Evolutionary conservation across 2,113 vertebrate genomes (phyloP).

Genomic region (Neogale vison): DNA sequence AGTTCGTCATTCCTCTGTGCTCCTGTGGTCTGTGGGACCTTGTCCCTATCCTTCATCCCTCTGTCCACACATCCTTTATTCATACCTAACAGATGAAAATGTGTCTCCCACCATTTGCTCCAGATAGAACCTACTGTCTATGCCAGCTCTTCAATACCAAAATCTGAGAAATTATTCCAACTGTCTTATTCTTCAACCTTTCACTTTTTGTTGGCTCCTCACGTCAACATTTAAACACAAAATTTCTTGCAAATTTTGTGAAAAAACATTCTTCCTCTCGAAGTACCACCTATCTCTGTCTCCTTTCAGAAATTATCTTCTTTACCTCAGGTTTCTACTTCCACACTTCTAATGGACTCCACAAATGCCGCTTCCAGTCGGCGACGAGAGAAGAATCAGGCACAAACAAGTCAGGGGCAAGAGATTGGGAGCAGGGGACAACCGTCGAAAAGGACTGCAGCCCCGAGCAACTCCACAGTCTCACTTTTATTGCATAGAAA

Average conservation of each 20-base stretch:
- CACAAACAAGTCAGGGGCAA: too few species aligned
- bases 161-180: neutral
- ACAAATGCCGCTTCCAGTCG: neutral
- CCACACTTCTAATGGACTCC: neutral
- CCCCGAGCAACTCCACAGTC: too few species aligned
- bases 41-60: neutral
- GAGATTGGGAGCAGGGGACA: too few species aligned
- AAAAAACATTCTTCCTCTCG: neutral
- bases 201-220: neutral
- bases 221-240: neutral
- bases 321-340: neutral
- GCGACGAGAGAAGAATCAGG: too few species aligned
- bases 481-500: too few species aligned
- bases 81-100: neutral
- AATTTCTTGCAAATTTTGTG: neutral
- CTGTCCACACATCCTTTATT: neutral
- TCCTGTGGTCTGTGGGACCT: neutral
- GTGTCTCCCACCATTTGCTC: neutral
- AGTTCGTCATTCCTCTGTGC: neutral
- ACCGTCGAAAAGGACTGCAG: too few species aligned
- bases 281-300: neutral
- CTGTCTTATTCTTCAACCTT: neutral
- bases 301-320: neutral
- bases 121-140: neutral
- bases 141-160: neutral